Percentiles rank a stretch among this genome's conserved stretches.
phyloP scores from a whole-genome alignment of 2,797 vertebrate genomes.

The Amazona ochrocephala region DNA sequence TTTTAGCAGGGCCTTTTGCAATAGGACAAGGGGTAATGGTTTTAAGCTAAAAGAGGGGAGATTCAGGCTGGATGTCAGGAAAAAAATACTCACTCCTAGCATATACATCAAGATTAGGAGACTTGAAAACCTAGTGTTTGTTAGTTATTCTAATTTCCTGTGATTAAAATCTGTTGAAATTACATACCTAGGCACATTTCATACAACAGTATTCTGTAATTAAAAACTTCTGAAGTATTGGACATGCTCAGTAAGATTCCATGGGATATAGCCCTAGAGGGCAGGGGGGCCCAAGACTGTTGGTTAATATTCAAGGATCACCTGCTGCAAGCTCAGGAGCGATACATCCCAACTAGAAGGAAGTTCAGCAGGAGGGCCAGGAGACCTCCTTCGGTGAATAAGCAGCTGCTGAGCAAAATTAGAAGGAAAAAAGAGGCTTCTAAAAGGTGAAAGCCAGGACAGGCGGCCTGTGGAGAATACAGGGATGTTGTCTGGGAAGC shows the following conservation, averaged over 20 bases:
- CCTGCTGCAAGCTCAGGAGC: too few relatives aligned
- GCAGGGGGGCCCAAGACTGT: too few relatives aligned
- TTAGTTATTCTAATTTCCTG: background rate
- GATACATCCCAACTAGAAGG: too few relatives aligned
- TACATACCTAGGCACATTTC: background rate
- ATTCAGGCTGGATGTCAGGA: background rate
- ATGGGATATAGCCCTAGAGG: too few relatives aligned
- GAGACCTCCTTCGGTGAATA: too few relatives aligned
- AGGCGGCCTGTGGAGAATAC: too few relatives aligned
- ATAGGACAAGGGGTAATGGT: background rate
- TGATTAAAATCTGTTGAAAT: background rate
- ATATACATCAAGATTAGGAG: background rate
- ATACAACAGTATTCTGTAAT: background rate
- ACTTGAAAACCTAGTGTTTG: background rate
- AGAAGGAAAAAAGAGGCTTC: too few relatives aligned
- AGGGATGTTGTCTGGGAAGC: too few relatives aligned
- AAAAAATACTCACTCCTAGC: background rate
- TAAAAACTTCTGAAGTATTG: background rate
- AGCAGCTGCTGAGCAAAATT: too few relatives aligned
- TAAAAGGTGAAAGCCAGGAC: too few relatives aligned
- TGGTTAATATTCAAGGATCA: too few relatives aligned
- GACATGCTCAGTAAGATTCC: background rate
- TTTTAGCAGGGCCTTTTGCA: background rate
- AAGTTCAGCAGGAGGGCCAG: too few relatives aligned
- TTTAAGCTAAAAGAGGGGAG: background rate